Percentiles rank a stretch among this genome's conserved stretches.
Evolutionary conservation across 2,888 invertebrate species (phyloP).

Genomic region (Phasia obesa): DNA sequence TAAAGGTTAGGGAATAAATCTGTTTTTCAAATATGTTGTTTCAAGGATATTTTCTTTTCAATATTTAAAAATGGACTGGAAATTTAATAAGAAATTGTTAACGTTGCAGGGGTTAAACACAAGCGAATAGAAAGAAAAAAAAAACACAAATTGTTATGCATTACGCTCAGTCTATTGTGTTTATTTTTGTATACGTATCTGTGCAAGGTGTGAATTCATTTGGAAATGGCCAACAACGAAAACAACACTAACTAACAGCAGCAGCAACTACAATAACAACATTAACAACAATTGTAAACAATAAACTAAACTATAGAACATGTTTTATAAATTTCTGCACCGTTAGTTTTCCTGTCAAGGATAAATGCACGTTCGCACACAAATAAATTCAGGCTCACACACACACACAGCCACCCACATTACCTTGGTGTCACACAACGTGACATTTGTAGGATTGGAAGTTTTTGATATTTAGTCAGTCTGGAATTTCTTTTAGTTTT

Average conservation of each 20-base stretch:
- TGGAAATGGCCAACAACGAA: constrained; percentile 41
- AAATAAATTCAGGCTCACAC: constrained; percentile 5
- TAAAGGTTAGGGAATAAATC: too few species aligned
- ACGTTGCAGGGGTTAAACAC: too few species aligned
- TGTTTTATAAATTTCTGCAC: constrained; percentile 59
- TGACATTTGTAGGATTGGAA: background rate
- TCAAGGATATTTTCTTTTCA: too few species aligned
- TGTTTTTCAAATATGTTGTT: too few species aligned
- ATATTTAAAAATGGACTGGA: too few species aligned
- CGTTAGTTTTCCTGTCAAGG: constrained; percentile 69
- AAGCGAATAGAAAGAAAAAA: background rate
- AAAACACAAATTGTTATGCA: constrained; percentile 50
- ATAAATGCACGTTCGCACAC: constrained; percentile 46
- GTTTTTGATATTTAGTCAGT: constrained; percentile 31
- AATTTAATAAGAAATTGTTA: too few species aligned
- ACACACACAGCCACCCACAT: background rate
- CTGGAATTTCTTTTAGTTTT: constrained; percentile 17
- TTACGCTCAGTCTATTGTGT: constrained; percentile 27
- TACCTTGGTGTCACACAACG: too few species aligned
- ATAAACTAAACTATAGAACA: constrained; percentile 51
- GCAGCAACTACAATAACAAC: constrained; percentile 21
- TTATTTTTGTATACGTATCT: constrained; percentile 8
- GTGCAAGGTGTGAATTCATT: constrained; percentile 68
- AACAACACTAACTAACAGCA: constrained; percentile 15
- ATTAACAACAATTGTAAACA: constrained; percentile 48